phyloP scores from a whole-genome alignment of 1,140 invertebrate genomes.

The Drosophila pseudoananassae region DNA sequence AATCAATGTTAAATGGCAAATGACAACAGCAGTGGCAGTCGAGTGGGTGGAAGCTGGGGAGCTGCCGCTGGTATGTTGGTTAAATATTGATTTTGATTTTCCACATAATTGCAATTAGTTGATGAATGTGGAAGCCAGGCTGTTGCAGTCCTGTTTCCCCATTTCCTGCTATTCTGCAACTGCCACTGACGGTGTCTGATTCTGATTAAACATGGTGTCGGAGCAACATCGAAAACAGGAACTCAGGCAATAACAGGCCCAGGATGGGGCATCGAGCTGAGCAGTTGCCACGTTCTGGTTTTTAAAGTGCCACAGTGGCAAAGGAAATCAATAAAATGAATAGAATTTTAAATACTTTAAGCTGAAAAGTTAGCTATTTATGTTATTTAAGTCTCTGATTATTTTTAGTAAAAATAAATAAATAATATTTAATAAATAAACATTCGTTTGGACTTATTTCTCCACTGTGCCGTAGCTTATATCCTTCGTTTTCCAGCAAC shows the following conservation, averaged over 20 bases:
- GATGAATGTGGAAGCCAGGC: conserved; percentile 47
- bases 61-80: conserved; percentile 40
- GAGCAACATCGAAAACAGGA: conserved; percentile 41
- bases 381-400: no score
- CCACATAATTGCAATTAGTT: conserved; percentile 77
- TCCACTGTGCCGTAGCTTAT: conserved; percentile 31
- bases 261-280: conserved; percentile 25
- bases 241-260: conserved; percentile 37
- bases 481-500: conserved; percentile 35
- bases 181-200: conserved; percentile 31
- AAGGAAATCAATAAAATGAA: not conserved
- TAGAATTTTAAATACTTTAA: no score
- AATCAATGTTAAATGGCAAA: conserved; percentile 59
- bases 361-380: no score
- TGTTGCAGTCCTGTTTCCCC: conserved; percentile 44
- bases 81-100: conserved; percentile 75
- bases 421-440: no score
- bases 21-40: conserved; percentile 26
- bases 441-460: not conserved
- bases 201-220: conserved; percentile 55
- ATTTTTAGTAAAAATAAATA: no score
- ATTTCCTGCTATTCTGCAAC: conserved; percentile 18
- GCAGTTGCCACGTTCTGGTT: not conserved
- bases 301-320: conserved; percentile 21
- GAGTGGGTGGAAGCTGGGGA: not conserved